These are phyloP conservation scores for Phenganax subtilis DNA, from an alignment of 92 coral and sea anemone species.

Conservation along the genomic window DNA sequence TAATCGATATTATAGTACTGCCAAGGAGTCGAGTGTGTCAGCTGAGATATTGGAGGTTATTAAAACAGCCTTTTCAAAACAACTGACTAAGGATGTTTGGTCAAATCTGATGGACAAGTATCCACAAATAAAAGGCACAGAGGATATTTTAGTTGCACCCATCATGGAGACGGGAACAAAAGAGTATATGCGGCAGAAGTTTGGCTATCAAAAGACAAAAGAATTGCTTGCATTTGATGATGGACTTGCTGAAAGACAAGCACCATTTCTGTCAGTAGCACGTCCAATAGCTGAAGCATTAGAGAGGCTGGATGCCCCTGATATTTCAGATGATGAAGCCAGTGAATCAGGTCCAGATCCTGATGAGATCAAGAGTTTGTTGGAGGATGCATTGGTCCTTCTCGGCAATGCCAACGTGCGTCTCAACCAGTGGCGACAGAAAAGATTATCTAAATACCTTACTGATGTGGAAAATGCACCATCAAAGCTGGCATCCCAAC, in stretches of 20 bases:
- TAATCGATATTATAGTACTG: slow-evolving; percentile 35
- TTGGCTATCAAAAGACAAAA: slow-evolving; percentile 49
- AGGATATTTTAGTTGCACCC: slow-evolving; percentile 32
- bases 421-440: slow-evolving; percentile 58
- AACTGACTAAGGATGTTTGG: slow-evolving; percentile 46
- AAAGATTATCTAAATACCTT: slow-evolving; percentile 45
- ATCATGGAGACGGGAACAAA: slow-evolving; percentile 33
- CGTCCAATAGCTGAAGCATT: slow-evolving; percentile 55
- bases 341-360: slow-evolving; percentile 50
- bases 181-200: slow-evolving; percentile 35
- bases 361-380: slow-evolving; percentile 38
- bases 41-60: slow-evolving; percentile 27
- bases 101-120: slow-evolving; percentile 35
- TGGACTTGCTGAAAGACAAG: slow-evolving; percentile 49
- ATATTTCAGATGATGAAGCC: slow-evolving; percentile 23
- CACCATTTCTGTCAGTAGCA: slow-evolving; percentile 46
- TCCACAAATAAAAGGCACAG: slow-evolving; percentile 40
- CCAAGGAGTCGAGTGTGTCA: slow-evolving; percentile 31
- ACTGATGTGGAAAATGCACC: slow-evolving; percentile 49
- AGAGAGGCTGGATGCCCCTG: slow-evolving; percentile 38
- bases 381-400: slow-evolving; percentile 57
- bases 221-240: slow-evolving; percentile 47
- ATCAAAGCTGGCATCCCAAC: slow-evolving; percentile 35
- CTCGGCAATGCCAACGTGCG: slow-evolving; percentile 52
- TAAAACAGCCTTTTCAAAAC: slow-evolving; percentile 33